Evolutionary conservation across 1,140 invertebrate species (phyloP).

Genomic region (Epicauta chinensis): DNA sequence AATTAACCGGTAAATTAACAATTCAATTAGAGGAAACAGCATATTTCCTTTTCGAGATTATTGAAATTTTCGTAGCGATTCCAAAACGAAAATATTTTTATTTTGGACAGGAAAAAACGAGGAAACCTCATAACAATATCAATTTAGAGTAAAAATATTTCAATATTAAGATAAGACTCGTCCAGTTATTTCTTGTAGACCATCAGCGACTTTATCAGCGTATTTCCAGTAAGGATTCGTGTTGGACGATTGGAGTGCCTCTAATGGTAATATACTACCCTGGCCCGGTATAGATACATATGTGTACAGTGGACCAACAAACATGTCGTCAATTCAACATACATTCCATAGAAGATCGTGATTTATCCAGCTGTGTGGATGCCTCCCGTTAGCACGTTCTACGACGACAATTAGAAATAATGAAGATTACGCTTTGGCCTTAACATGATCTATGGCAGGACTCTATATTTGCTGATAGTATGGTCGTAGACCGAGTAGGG

Average conservation of each 20-base stretch:
- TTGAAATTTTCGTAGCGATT: no score
- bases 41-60: no score
- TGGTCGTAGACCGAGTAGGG: not conserved
- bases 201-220: constrained; percentile 3
- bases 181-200: constrained; percentile 16
- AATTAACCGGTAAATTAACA: no score
- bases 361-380: constrained; percentile 6
- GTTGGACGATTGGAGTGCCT: constrained; percentile 26
- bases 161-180: constrained; percentile 32
- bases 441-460: constrained; percentile 26
- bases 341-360: not conserved
- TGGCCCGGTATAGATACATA: constrained; percentile 35
- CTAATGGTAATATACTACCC: constrained; percentile 41
- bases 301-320: constrained; percentile 28
- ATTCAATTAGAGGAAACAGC: no score
- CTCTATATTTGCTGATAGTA: constrained; percentile 26
- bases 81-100: no score
- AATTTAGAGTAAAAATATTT: constrained; percentile 37
- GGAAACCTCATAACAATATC: constrained; percentile 35
- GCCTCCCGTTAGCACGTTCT: constrained; percentile 25
- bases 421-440: constrained; percentile 28
- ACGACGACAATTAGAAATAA: constrained; percentile 36
- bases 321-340: not conserved
- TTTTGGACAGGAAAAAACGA: constrained; percentile 11
- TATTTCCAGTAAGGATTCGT: constrained; percentile 21